These are phyloP conservation scores for Misgurnus anguillicaudatus DNA, from an alignment of 2,113 vertebrate species.

Conservation along the genomic window DNA sequence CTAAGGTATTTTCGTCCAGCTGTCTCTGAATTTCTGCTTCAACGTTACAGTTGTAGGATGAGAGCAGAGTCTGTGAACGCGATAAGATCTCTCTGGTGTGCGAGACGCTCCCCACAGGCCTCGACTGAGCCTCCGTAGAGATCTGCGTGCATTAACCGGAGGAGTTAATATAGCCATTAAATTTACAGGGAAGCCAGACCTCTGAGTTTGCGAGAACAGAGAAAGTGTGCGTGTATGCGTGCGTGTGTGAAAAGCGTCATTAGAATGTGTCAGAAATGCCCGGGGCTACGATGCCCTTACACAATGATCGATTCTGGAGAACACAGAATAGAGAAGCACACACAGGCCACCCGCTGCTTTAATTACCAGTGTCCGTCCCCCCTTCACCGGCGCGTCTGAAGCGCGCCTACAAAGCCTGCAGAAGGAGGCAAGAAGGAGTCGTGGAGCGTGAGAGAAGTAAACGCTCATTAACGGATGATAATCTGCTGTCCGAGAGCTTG, in stretches of 20 bases:
- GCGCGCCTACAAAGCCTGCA: constrained; percentile 69
- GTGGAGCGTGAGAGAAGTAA: constrained; percentile 40
- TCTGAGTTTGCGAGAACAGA: constrained; percentile 28
- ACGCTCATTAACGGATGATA: constrained; percentile 82
- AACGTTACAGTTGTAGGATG: neutral
- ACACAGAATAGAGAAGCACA: constrained; percentile 64
- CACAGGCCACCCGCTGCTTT: constrained; percentile 73
- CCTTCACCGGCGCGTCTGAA: constrained; percentile 73
- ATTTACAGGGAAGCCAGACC: constrained; percentile 7
- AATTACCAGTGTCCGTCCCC: constrained; percentile 80
- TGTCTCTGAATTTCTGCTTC: neutral
- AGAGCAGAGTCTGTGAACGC: neutral
- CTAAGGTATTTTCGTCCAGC: neutral
- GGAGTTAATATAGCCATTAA: constrained; percentile 20
- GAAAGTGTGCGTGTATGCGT: constrained; percentile 40
- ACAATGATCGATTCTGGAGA: constrained; percentile 77
- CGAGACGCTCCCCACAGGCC: constrained; percentile 7
- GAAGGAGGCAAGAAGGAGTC: constrained; percentile 60
- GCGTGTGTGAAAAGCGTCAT: constrained; percentile 70
- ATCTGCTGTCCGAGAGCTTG: constrained; percentile 71
- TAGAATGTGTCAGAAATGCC: constrained; percentile 81
- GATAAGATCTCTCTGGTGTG: neutral
- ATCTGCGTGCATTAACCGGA: constrained; percentile 35
- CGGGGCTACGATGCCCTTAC: constrained; percentile 72
- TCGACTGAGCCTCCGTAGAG: neutral